These are phyloP conservation scores for Melipona bicolor DNA, from an alignment of 2,888 invertebrate genomes.

Conservation along the genomic window DNA sequence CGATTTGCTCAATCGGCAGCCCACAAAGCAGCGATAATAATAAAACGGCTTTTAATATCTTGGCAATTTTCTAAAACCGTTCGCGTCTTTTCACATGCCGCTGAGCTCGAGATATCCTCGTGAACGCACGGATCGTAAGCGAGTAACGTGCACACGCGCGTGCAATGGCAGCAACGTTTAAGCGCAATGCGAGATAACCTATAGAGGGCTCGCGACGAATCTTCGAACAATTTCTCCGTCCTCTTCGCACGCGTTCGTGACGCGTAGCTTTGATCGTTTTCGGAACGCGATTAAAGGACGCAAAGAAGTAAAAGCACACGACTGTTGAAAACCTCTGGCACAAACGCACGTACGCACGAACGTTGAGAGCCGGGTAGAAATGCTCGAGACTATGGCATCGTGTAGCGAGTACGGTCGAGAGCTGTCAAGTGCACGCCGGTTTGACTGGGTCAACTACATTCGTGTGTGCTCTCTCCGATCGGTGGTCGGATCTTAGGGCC, in stretches of 20 bases:
- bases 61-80: slow-evolving; percentile 54
- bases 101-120: slow-evolving; percentile 38
- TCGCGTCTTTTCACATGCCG: slow-evolving; percentile 37
- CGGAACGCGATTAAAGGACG: no score
- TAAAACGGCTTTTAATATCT: slow-evolving; percentile 59
- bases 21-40: slow-evolving; percentile 58
- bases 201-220: slow-evolving; percentile 4
- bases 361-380: slow-evolving; percentile 9
- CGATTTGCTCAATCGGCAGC: slow-evolving; percentile 51
- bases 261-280: no score
- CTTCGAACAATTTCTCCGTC: background rate
- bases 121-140: background rate
- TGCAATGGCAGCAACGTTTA: slow-evolving; percentile 24
- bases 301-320: no score
- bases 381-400: slow-evolving; percentile 26
- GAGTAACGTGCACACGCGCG: background rate
- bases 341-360: no score
- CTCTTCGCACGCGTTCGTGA: no score
- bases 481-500: slow-evolving; percentile 50
- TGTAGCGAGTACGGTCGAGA: slow-evolving; percentile 47
- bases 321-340: no score
- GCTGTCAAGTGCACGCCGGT: slow-evolving; percentile 70
- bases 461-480: slow-evolving; percentile 29
- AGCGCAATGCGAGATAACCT: slow-evolving; percentile 31
- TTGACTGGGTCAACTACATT: slow-evolving; percentile 56